Conservation (phyloP, 2,113 vertebrate genomes). For the Marmota monax region DNA sequence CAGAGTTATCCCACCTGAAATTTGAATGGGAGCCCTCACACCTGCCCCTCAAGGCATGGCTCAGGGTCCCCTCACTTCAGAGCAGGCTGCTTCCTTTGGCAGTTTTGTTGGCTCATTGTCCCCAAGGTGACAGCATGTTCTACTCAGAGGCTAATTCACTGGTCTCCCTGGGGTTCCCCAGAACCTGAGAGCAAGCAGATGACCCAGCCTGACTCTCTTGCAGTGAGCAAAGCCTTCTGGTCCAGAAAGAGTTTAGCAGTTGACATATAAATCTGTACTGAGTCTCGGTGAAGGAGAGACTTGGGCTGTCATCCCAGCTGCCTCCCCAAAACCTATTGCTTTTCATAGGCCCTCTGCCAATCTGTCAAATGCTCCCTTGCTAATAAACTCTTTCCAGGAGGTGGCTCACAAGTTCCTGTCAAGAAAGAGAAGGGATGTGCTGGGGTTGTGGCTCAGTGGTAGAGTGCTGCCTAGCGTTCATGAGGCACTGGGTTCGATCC, state of each 20-base stretch:
- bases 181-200: not conserved
- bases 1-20: not conserved
- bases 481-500: no score
- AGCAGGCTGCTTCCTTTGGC: not conserved
- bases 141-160: not conserved
- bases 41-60: no score
- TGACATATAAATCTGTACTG: not conserved
- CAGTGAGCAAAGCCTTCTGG: not conserved
- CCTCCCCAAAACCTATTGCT: not conserved
- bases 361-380: not conserved
- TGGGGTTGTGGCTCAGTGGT: no score
- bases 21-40: not conserved
- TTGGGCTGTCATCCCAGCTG: accelerated
- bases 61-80: not conserved
- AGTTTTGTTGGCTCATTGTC: not conserved
- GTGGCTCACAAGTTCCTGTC: slow-evolving; percentile 76
- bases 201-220: not conserved
- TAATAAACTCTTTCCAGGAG: slow-evolving; percentile 76
- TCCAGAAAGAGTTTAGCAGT: not conserved
- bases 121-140: not conserved
- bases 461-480: no score
- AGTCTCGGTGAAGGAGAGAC: not conserved
- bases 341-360: accelerated
- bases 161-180: not conserved
- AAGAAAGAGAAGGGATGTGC: not conserved